Evolutionary conservation across 1,140 invertebrate species (phyloP), one percentile per base, ranked within the genome.

Genomic region (Homalodisca vitripennis): DNA sequence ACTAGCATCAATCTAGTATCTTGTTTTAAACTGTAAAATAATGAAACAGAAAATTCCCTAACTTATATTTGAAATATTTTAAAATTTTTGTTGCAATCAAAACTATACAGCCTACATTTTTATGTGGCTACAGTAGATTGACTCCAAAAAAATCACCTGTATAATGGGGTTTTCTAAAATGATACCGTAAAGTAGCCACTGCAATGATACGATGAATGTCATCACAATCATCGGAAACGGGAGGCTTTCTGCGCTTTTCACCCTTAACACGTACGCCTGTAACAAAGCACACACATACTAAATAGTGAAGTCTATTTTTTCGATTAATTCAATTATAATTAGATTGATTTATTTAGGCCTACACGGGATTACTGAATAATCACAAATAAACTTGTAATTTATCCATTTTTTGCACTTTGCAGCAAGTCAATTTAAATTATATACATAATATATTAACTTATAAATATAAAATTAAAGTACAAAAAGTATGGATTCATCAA

Each of bases 181-280:
- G 62, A 91, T 81, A 12, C 91, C 92, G 78, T 94, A 94, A 0
- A 93, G 72, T 51, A 91, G 79, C 92, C 92, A 95, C 73, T 88
- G 83, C 46, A 85, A 84, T 26, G 88, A 84, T 6, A 94, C 91
- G 12, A 93, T 69, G 29, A 89, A 85, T 71, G 88, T 91, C 74
- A 88, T 88, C 31, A 93, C 80, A 72, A 93, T 93, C 17, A 94
- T 83, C 6, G 92, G 89, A 77, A 94, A 92, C 27, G 92, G 92
- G 80, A 95, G 46, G 78, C 86, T 88, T 70, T 93, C 91, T 2
- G 89, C 87, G 77, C 84, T 91, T 77, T 88, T 89, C 10, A 87
- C 84, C 79, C 80, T 85, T 63, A 93, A 84, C 10, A 94, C 91
- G 80, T 92, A 88, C 46, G 80, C 78, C 84, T 86, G 73, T 41